Conservation (phyloP, 1,140 invertebrate species). For the Helicorthomorpha holstii region DNA sequence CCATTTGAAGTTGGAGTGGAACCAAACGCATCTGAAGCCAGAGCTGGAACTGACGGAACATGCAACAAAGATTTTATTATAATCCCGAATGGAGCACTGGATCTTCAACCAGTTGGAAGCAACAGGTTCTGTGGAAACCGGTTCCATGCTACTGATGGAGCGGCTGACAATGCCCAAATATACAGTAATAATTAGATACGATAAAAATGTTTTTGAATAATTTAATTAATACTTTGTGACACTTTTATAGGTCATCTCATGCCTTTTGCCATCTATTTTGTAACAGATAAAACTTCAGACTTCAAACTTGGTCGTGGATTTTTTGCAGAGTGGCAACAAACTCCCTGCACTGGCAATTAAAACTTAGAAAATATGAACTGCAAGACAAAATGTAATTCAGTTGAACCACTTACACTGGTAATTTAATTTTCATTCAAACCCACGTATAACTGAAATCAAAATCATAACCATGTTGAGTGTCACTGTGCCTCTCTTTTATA, state of each 20-base stretch:
- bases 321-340: constrained; percentile 11
- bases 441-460: background rate
- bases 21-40: background rate
- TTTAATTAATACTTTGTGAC: background rate
- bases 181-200: constrained; percentile 1
- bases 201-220: background rate
- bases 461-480: background rate
- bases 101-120: constrained; percentile 3
- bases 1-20: constrained; percentile 5
- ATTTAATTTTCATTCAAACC: background rate
- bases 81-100: constrained; percentile 6
- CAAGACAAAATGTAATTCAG: background rate
- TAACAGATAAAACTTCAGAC: constrained; percentile 7
- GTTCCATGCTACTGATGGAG: constrained; percentile 3
- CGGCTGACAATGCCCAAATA: background rate
- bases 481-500: too few relatives aligned
- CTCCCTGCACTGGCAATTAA: constrained; percentile 9
- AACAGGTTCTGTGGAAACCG: constrained; percentile 7
- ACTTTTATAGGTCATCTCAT: constrained; percentile 6
- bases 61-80: constrained; percentile 5
- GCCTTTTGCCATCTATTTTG: constrained; percentile 9
- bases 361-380: background rate
- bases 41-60: background rate
- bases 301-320: constrained; percentile 13
- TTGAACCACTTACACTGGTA: background rate